These are phyloP conservation scores for Sebastes itinus DNA, from an alignment of 2,797 vertebrate genomes.

Conservation along the genomic window DNA sequence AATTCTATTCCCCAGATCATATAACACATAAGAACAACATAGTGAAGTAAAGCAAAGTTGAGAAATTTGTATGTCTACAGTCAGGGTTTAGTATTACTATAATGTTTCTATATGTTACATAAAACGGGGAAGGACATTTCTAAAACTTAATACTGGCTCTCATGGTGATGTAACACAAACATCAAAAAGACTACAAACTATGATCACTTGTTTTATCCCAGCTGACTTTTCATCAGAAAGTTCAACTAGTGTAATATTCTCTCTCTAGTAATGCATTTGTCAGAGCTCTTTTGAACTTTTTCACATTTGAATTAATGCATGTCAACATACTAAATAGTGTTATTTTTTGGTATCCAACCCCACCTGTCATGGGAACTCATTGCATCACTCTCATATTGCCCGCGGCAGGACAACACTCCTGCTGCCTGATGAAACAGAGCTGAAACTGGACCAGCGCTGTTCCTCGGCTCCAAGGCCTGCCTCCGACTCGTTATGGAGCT, in stretches of 20 bases:
- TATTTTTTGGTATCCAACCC: constrained; percentile 6
- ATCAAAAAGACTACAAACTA: neutral
- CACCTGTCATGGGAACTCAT: constrained; percentile 44
- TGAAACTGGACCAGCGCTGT: constrained; percentile 55
- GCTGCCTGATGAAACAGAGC: constrained; percentile 61
- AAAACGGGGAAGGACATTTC: neutral
- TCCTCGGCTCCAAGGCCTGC: constrained; percentile 14
- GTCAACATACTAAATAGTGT: constrained; percentile 11
- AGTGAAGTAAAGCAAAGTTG: neutral
- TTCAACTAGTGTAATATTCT: neutral
- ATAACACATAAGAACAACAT: neutral
- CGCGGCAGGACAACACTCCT: constrained; percentile 16
- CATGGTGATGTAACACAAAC: neutral
- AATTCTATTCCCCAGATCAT: constrained; percentile 4
- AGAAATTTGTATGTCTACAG: neutral
- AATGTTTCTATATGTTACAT: constrained; percentile 5
- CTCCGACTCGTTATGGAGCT: constrained; percentile 30
- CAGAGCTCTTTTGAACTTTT: constrained; percentile 5
- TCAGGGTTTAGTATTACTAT: neutral
- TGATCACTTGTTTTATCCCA: neutral
- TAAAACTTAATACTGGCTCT: neutral
- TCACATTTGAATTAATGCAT: constrained; percentile 4
- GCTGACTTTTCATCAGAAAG: constrained; percentile 10
- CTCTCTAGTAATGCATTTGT: neutral
- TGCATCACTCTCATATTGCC: constrained; percentile 47